Percentiles rank a stretch among this genome's conserved stretches.
Conservation (phyloP, 2,797 vertebrate species). For the Acipenser ruthenus region DNA sequence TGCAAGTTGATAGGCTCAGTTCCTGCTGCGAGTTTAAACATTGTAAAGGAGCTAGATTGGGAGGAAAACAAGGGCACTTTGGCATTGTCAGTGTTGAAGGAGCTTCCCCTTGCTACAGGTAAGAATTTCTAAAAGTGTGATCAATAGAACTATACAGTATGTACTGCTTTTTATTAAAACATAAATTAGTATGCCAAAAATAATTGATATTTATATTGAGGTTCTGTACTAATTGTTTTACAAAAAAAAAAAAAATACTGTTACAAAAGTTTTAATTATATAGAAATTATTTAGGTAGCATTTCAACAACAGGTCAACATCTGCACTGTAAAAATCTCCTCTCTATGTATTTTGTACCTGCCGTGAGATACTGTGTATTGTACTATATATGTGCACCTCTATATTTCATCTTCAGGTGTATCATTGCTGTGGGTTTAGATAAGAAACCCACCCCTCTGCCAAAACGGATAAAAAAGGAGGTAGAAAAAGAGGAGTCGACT, state of each 20-base stretch:
- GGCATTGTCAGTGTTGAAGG: slow-evolving; percentile 69
- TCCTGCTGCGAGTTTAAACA: slow-evolving; percentile 93
- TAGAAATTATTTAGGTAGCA: no score
- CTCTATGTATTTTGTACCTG: neutral
- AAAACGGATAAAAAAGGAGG: slow-evolving; percentile 46
- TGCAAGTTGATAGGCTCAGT: slow-evolving; percentile 85
- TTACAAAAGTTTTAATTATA: neutral
- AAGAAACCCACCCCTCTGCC: slow-evolving; percentile 68
- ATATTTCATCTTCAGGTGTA: slow-evolving; percentile 61
- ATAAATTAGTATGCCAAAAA: no score
- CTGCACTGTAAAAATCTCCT: neutral
- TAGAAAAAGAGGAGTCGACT: slow-evolving; percentile 24
- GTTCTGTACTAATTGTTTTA: no score
- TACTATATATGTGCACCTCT: neutral
- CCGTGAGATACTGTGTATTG: neutral
- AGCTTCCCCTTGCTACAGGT: slow-evolving; percentile 90
- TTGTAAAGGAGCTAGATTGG: slow-evolving; percentile 64
- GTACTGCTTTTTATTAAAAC: neutral
- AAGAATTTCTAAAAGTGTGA: slow-evolving; percentile 16
- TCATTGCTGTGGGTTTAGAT: slow-evolving; percentile 80
- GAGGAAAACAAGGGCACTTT: slow-evolving; percentile 74
- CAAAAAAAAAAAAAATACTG: no score
- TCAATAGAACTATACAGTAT: neutral
- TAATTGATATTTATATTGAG: no score
- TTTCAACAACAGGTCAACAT: no score